phyloP scores from a whole-genome alignment of 2,113 vertebrate genomes.

The Clupea harengus region DNA sequence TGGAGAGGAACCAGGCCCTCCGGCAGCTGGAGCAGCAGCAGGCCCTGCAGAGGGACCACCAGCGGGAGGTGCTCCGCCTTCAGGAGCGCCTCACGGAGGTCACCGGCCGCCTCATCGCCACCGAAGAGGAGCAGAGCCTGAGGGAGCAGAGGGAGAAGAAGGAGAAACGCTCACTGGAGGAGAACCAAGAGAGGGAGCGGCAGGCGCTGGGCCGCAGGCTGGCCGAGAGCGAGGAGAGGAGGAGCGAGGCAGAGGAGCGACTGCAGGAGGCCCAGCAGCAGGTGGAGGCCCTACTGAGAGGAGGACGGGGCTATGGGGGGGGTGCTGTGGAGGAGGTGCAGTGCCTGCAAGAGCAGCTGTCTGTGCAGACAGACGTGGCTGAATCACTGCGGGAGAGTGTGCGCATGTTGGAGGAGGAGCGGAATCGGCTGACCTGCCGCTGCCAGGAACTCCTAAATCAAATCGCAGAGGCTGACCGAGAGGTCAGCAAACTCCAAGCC shows the following conservation, averaged over 20 bases:
- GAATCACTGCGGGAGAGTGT: slow-evolving; percentile 81
- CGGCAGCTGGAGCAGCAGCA: slow-evolving; percentile 86
- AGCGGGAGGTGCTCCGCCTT: slow-evolving; percentile 83
- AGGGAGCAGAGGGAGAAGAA: slow-evolving; percentile 86
- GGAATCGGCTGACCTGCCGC: slow-evolving; percentile 77
- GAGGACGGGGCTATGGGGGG: slow-evolving; percentile 71
- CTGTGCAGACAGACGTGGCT: slow-evolving; percentile 72
- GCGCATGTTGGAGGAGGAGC: slow-evolving; percentile 79
- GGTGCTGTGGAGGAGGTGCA: slow-evolving; percentile 75
- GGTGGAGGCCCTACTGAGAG: slow-evolving; percentile 80
- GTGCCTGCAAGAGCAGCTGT: slow-evolving; percentile 82
- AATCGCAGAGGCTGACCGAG: slow-evolving; percentile 76
- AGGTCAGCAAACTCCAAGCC: slow-evolving; percentile 79
- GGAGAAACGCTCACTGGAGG: slow-evolving; percentile 79
- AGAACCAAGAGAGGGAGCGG: slow-evolving; percentile 85
- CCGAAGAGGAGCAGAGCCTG: slow-evolving; percentile 78
- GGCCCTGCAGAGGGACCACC: slow-evolving; percentile 83
- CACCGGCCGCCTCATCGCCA: slow-evolving; percentile 76
- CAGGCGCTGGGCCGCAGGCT: slow-evolving; percentile 78
- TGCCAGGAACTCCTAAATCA: slow-evolving; percentile 90
- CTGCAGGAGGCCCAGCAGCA: slow-evolving; percentile 80
- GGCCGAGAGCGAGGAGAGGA: slow-evolving; percentile 80
- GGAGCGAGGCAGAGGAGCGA: slow-evolving; percentile 76
- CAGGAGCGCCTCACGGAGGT: slow-evolving; percentile 84
- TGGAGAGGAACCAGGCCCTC: slow-evolving; percentile 87